A percentile compares a stretch with the other conserved stretches of the same genome.
Evolutionary conservation across 2,888 invertebrate genomes (phyloP).

Genomic region (Marronus borbonicus): DNA sequence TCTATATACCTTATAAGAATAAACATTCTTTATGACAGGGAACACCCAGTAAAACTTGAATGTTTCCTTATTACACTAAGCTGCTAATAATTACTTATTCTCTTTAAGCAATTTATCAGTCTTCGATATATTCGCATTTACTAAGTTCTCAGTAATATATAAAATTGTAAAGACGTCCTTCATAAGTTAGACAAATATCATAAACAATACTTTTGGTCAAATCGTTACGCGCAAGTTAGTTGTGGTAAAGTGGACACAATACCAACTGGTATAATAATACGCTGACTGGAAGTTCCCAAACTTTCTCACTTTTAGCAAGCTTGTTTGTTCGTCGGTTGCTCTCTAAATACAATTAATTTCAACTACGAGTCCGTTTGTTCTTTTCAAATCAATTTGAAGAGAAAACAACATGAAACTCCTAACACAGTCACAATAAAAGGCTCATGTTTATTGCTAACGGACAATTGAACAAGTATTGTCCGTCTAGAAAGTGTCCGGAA

Average conservation of each 20-base stretch:
- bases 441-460: background rate
- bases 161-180: no score
- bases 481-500: background rate
- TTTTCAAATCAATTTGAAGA: conserved; percentile 29
- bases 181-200: background rate
- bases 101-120: no score
- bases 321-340: conserved; percentile 27
- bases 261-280: conserved; percentile 31
- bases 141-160: no score
- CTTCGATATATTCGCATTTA: no score
- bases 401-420: conserved; percentile 22
- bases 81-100: no score
- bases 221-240: background rate
- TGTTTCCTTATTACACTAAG: no score
- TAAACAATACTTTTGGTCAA: background rate
- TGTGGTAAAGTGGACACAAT: conserved; percentile 19
- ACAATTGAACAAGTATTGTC: background rate
- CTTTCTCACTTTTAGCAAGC: conserved; percentile 21
- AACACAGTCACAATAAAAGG: conserved; percentile 29
- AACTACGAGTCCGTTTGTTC: conserved; percentile 20
- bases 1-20: no score
- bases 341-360: conserved; percentile 34
- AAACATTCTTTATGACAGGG: no score
- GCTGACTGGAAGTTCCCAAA: conserved; percentile 23
- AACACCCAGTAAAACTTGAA: background rate